Conservation (phyloP, 2,797 vertebrate species). For the Pelobates cultripes region DNA sequence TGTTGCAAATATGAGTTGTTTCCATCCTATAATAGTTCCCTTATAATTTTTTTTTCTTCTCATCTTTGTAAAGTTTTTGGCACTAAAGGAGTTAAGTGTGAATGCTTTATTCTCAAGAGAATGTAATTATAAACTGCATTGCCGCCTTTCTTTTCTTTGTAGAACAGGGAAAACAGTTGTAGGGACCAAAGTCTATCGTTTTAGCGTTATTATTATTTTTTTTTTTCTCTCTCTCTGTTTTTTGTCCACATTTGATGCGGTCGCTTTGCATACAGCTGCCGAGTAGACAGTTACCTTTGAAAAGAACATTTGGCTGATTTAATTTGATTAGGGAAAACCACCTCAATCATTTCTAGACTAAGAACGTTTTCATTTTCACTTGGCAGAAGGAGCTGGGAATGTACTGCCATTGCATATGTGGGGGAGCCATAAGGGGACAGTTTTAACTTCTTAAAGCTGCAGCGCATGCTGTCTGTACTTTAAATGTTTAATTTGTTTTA, state of each 20-base stretch:
- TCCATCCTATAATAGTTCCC: no score
- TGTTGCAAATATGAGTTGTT: no score
- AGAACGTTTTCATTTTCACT: conserved; percentile 79
- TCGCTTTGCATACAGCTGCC: conserved; percentile 85
- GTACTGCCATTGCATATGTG: conserved; percentile 70
- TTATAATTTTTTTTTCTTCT: background rate
- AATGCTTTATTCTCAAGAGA: conserved; percentile 10
- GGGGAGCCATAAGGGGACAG: conserved; percentile 65
- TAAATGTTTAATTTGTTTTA: no score
- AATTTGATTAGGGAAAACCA: conserved; percentile 85
- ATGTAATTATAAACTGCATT: conserved; percentile 64
- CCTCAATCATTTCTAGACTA: conserved; percentile 83
- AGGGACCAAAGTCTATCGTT: conserved; percentile 75
- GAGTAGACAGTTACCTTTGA: conserved; percentile 85
- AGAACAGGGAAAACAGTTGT: conserved; percentile 66
- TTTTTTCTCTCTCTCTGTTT: conserved; percentile 6
- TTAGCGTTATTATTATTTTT: conserved; percentile 60
- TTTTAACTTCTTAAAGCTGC: conserved; percentile 54
- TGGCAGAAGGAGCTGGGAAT: conserved; percentile 77
- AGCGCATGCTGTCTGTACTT: background rate
- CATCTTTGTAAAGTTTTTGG: background rate
- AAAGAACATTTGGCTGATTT: conserved; percentile 82
- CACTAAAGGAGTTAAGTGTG: conserved; percentile 19
- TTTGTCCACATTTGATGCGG: conserved; percentile 75
- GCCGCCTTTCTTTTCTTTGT: conserved; percentile 74